Percentiles rank a stretch among this genome's conserved stretches.
These are phyloP conservation scores for Chaetura pelagica DNA, from an alignment of 2,113 vertebrate species.

Conservation along the genomic window DNA sequence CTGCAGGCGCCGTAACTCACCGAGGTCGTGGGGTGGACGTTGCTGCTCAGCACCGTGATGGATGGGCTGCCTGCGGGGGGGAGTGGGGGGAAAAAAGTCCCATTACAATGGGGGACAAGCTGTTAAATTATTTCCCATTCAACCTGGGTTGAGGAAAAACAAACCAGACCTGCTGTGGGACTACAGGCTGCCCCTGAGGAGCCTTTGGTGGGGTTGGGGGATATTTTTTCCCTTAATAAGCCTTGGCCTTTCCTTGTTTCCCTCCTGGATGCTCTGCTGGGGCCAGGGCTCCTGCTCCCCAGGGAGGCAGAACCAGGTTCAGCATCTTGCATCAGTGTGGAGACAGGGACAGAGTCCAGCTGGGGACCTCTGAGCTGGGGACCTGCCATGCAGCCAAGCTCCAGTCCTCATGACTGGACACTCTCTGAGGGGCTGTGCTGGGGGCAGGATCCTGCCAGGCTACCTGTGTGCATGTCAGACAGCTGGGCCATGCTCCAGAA, in stretches of 20 bases:
- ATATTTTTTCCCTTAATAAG: neutral
- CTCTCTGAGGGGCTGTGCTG: fast-evolving
- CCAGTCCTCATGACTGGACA: fast-evolving
- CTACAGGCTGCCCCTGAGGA: neutral
- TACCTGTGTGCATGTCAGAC: neutral
- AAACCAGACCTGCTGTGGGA: neutral
- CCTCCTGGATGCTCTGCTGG: fast-evolving
- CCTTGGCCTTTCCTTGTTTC: neutral
- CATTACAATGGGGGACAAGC: neutral
- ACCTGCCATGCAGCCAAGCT: fast-evolving
- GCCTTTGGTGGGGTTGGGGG: neutral
- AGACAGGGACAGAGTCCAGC: fast-evolving
- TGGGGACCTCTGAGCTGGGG: neutral
- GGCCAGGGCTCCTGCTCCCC: neutral
- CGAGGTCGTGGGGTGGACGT: neutral
- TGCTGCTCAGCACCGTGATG: neutral
- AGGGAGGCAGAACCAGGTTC: neutral
- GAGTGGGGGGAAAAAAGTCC: neutral
- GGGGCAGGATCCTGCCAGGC: neutral
- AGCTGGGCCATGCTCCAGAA: neutral
- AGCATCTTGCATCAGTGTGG: neutral
- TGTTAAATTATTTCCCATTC: neutral
- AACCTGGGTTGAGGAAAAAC: neutral
- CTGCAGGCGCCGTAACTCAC: neutral
- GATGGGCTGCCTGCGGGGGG: neutral